Percentiles rank a stretch among this genome's conserved stretches.
Evolutionary conservation across 2,888 invertebrate genomes (phyloP).

Genomic region (Heteropelma amictum): DNA sequence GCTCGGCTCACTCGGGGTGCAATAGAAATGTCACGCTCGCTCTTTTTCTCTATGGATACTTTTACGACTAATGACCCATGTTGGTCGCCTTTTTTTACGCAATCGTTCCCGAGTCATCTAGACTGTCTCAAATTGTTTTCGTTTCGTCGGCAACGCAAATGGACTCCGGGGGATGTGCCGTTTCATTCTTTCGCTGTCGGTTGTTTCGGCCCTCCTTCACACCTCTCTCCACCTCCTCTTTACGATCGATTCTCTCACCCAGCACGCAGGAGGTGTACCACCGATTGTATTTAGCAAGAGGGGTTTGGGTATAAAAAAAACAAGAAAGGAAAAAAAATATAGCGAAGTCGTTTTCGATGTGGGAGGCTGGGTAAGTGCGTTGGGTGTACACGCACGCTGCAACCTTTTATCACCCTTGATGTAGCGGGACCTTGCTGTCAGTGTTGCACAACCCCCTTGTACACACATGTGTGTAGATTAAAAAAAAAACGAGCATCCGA

Average conservation of each 20-base stretch:
- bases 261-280: constrained; percentile 15
- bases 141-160: constrained; percentile 45
- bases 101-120: too few species aligned
- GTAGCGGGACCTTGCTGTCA: constrained; percentile 35
- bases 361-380: constrained; percentile 68
- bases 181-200: background rate
- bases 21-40: too few species aligned
- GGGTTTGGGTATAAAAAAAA: constrained; percentile 27
- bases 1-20: too few species aligned
- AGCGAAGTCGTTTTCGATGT: constrained; percentile 16
- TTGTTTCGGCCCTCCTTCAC: background rate
- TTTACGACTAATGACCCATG: too few species aligned
- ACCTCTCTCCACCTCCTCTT: background rate
- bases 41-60: too few species aligned
- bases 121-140: constrained; percentile 54
- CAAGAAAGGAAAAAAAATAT: background rate
- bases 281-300: constrained; percentile 42
- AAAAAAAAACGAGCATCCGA: constrained; percentile 51
- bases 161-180: constrained; percentile 6
- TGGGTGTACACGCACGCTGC: constrained; percentile 60
- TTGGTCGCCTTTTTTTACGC: too few species aligned
- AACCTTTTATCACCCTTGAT: constrained; percentile 68
- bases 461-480: background rate
- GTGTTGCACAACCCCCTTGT: constrained; percentile 1
- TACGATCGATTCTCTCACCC: constrained; percentile 26